Percentiles rank a stretch among this genome's conserved stretches.
Conservation (phyloP, 2,797 vertebrate species). For the Onychomys leucogaster region DNA sequence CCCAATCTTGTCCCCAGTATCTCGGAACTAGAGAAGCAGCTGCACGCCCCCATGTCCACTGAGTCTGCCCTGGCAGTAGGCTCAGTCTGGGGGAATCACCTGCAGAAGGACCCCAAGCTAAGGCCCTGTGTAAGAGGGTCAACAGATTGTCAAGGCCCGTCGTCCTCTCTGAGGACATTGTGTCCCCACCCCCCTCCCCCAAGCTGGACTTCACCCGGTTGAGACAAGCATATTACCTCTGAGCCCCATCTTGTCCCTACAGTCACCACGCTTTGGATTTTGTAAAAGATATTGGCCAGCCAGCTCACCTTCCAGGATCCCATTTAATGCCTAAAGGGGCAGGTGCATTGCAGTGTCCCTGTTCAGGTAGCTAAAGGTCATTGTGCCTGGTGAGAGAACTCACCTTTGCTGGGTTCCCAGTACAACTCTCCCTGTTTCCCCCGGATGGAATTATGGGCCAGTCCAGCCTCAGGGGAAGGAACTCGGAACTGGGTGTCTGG, state of each 20-base stretch:
- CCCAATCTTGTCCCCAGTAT: background rate
- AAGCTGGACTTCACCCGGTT: background rate
- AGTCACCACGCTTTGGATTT: background rate
- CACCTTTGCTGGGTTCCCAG: background rate
- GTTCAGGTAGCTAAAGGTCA: background rate
- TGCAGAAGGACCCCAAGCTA: background rate
- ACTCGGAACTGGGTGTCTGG: background rate
- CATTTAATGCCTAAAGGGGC: background rate
- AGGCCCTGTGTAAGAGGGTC: background rate
- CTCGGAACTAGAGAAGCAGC: background rate
- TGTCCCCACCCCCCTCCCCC: background rate
- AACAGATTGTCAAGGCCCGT: background rate
- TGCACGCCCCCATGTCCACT: background rate
- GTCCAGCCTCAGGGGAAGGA: background rate
- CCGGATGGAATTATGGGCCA: conserved; percentile 7
- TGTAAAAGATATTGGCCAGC: background rate
- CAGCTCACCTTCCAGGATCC: background rate
- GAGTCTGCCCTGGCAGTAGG: background rate
- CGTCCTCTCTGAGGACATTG: background rate
- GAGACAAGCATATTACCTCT: background rate
- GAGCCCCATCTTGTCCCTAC: background rate
- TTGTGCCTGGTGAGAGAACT: background rate
- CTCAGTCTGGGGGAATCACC: background rate
- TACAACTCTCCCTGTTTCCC: conserved; percentile 4
- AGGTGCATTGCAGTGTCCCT: background rate